A percentile compares a stretch with the other conserved stretches of the same genome.
These are phyloP conservation scores for Astatotilapia flaviijosephi DNA, from an alignment of 2,113 vertebrate genomes.

Conservation along the genomic window DNA sequence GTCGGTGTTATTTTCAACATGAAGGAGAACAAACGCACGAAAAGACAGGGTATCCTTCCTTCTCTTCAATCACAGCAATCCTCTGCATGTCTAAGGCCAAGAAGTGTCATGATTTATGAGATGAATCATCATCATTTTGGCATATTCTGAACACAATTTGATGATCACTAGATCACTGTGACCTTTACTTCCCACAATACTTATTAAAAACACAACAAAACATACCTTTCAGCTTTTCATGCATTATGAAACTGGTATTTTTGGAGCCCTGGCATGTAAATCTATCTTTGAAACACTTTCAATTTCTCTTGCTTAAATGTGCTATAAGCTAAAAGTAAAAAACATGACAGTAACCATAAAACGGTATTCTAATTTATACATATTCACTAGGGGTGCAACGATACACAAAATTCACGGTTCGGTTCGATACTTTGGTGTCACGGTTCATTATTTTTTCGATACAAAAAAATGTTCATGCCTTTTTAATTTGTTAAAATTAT, in stretches of 20 bases:
- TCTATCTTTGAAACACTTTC: not conserved
- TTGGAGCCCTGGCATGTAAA: not conserved
- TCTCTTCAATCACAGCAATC: not conserved
- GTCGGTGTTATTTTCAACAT: not conserved
- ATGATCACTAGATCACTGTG: not conserved
- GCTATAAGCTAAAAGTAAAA: not conserved
- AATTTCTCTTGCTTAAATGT: not conserved
- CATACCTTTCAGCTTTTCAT: not conserved
- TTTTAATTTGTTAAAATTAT: not conserved
- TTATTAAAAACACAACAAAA: not conserved
- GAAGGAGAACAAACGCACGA: not conserved
- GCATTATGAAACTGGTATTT: not conserved
- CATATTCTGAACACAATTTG: not conserved
- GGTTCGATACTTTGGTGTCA: not conserved
- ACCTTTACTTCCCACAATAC: not conserved
- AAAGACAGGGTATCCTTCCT: not conserved
- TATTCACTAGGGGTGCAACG: rapidly evolving
- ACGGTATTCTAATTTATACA: not conserved
- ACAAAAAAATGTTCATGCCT: not conserved
- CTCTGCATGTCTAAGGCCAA: not conserved
- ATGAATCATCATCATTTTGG: not conserved
- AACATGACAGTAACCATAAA: not conserved
- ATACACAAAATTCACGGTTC: not conserved
- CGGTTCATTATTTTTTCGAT: not conserved
- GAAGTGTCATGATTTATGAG: not conserved